phyloP scores from a whole-genome alignment of 2,888 invertebrate species.

The Epiblema foenella region DNA sequence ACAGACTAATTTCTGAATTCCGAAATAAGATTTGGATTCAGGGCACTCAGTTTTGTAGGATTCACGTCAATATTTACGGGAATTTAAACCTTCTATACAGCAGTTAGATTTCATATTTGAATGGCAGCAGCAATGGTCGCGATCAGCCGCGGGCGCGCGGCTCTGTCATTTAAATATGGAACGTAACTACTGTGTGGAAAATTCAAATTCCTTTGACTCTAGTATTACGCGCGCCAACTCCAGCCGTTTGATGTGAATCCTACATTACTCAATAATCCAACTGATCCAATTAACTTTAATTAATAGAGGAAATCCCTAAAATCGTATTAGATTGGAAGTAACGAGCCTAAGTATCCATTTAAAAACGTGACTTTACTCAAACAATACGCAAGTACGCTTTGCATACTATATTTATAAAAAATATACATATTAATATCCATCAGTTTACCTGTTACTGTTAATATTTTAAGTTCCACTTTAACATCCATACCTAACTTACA shows the following conservation, averaged over 20 bases:
- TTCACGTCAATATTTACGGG: too few species aligned
- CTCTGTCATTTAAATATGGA: too few species aligned
- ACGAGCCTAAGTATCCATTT: slow-evolving; percentile 38
- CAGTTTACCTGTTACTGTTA: slow-evolving; percentile 32
- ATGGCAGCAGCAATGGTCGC: too few species aligned
- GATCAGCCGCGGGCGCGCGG: too few species aligned
- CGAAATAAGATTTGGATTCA: not conserved
- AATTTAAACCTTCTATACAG: too few species aligned
- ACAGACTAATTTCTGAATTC: not conserved
- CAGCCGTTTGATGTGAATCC: too few species aligned
- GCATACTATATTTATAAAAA: slow-evolving; percentile 52
- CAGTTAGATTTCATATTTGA: too few species aligned
- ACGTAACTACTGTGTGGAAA: too few species aligned
- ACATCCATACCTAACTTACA: slow-evolving; percentile 53
- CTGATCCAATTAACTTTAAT: not conserved
- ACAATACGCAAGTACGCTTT: slow-evolving; percentile 49
- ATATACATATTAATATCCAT: slow-evolving; percentile 52
- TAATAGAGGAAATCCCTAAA: slow-evolving; percentile 1
- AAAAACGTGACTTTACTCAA: slow-evolving; percentile 32
- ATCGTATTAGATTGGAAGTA: slow-evolving; percentile 40
- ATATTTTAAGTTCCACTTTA: slow-evolving; percentile 44
- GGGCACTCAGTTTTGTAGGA: too few species aligned
- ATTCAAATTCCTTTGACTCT: too few species aligned
- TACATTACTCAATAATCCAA: too few species aligned
- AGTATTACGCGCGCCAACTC: too few species aligned